Evolutionary conservation across 30 jellyfish, hydroid and myxozoan species (phyloP).

Genomic region (Chrysaora quinquecirrha): DNA sequence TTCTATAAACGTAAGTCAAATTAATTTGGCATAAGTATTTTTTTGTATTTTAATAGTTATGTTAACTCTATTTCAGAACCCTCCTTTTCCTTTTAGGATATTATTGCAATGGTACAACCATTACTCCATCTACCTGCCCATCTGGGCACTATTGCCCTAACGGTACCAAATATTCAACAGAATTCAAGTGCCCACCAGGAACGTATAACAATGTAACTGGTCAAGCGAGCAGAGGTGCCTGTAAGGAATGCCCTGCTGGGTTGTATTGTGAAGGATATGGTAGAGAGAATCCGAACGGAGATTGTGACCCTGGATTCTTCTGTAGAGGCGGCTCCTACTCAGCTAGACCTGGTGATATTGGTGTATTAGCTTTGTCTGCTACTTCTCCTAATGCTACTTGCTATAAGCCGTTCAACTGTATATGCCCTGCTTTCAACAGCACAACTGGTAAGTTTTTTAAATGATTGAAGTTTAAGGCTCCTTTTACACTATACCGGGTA

Average conservation of each 20-base stretch:
- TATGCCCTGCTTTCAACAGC: slow-evolving; percentile 74
- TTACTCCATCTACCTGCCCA: slow-evolving; percentile 79
- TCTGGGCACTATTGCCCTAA: slow-evolving; percentile 82
- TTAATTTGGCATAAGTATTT: no score
- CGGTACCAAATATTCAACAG: slow-evolving; percentile 74
- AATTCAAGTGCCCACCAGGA: slow-evolving; percentile 89
- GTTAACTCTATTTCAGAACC: no score
- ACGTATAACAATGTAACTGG: slow-evolving; percentile 81
- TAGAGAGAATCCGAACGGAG: slow-evolving; percentile 61
- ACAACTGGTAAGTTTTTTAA: slow-evolving; percentile 57
- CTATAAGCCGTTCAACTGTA: slow-evolving; percentile 75
- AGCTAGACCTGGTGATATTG: slow-evolving; percentile 79
- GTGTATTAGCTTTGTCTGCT: slow-evolving; percentile 53
- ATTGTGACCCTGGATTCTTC: slow-evolving; percentile 79
- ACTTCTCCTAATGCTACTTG: slow-evolving; percentile 71
- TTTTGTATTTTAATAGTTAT: no score
- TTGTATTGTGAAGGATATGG: slow-evolving; percentile 79
- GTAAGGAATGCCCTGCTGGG: slow-evolving; percentile 77
- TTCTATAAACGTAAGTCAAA: no score
- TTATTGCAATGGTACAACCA: slow-evolving; percentile 73
- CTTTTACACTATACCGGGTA: no score
- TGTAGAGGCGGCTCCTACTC: slow-evolving; percentile 80
- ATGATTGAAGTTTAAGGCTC: no score
- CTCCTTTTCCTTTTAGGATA: slow-evolving; percentile 67
- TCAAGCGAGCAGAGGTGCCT: slow-evolving; percentile 52